A percentile compares a stretch with the other conserved stretches of the same genome.
phyloP scores from a whole-genome alignment of 2,888 invertebrate species.

The Lasioglossum zephyrum region DNA sequence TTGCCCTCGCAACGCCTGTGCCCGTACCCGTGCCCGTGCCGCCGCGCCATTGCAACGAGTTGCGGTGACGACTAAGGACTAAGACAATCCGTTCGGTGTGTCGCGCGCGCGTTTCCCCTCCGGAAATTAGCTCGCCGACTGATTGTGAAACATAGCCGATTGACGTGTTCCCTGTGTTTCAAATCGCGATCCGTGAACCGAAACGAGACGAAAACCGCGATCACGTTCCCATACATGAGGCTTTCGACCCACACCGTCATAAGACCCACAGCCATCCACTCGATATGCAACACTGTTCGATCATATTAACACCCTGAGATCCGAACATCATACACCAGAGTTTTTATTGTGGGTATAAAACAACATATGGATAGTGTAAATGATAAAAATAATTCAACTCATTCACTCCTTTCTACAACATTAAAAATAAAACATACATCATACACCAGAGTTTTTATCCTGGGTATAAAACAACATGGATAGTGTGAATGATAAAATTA shows the following conservation, averaged over 20 bases:
- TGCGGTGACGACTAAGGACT: conserved; percentile 34
- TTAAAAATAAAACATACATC: no score
- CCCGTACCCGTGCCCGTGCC: not conserved
- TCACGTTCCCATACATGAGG: not conserved
- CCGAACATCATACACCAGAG: no score
- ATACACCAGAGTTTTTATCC: no score
- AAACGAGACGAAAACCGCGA: not conserved
- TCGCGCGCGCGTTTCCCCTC: conserved; percentile 1
- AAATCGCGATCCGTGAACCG: not conserved
- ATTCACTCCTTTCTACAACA: no score
- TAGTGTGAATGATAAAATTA: no score
- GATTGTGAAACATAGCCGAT: conserved; percentile 2
- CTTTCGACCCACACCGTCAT: not conserved
- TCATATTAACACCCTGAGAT: no score
- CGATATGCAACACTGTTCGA: no score
- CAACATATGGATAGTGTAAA: no score
- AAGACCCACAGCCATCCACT: not conserved
- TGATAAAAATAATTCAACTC: no score
- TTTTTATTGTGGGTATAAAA: no score
- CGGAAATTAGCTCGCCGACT: conserved; percentile 32
- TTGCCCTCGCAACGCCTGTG: conserved; percentile 21
- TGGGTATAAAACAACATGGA: no score
- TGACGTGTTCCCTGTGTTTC: not conserved
- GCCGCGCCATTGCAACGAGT: not conserved
- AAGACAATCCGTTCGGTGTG: conserved; percentile 17